These are phyloP conservation scores for Acomys russatus DNA, from an alignment of 2,797 vertebrate genomes.

Conservation along the genomic window DNA sequence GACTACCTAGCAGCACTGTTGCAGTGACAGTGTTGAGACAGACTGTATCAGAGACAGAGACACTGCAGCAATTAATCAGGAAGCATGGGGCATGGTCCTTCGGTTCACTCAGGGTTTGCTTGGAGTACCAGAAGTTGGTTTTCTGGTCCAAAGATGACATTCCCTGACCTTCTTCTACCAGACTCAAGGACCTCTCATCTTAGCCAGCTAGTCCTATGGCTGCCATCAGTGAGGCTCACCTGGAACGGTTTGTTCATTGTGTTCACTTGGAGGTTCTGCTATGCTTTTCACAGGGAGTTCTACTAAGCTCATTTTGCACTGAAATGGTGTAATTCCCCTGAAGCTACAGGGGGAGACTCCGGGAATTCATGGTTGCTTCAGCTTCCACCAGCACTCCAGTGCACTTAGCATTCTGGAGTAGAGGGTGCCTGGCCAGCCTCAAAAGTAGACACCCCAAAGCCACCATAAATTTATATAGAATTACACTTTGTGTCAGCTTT, in stretches of 20 bases:
- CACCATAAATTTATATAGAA: rapidly evolving
- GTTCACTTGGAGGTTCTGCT: too few relatives aligned
- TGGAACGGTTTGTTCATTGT: too few relatives aligned
- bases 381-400: neutral
- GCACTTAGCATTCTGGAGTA: neutral
- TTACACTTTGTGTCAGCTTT: neutral
- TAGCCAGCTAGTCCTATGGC: neutral
- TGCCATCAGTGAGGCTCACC: neutral
- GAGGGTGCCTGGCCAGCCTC: neutral
- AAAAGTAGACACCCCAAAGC: too few relatives aligned
- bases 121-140: neutral
- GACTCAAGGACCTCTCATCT: neutral
- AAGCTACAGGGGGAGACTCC: neutral
- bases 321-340: neutral
- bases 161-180: neutral
- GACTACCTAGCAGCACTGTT: neutral
- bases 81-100: neutral
- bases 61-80: neutral
- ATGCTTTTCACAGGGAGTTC: rapidly evolving
- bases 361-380: too few relatives aligned
- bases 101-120: neutral
- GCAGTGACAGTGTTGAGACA: neutral
- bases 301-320: too few relatives aligned
- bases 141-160: neutral
- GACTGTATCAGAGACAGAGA: neutral